Base-by-base conservation (phyloP, 2,888 invertebrate species). In the Tachina fera region DNA sequence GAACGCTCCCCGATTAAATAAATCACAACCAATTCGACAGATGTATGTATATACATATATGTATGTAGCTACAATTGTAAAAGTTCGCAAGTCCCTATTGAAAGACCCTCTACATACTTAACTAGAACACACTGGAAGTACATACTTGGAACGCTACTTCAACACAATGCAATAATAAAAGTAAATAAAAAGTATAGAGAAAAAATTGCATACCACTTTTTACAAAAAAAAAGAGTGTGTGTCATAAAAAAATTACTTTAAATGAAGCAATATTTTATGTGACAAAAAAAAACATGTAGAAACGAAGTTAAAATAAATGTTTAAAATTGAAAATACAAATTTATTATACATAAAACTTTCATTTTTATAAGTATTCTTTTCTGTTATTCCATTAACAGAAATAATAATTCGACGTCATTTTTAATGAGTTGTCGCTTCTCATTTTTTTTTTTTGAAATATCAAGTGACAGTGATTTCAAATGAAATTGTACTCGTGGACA, bases 111-210 rank as follows among this genome's bases (percentile, higher is more conserved):
- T 31, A 1, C 47, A 58, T 71, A 56, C 43, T 22, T 49, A 60
- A 31, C 5, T 49, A 13, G 47, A 61, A 49, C 60, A 47, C 16
- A 39, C 39, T 58, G 60, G 16, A 45, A 60, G 60, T 47, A n/a
- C n/a, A n/a, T n/a, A 16, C 47, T 72, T 72, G 9, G 49, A 72
- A 39, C 58, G 11, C 56, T 71, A 31, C 71, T 58, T 3, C 31
- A 47, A 58, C 22, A 58, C 45, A 60, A 72, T 49, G 22, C 45
- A 60, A 49, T 31, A 72, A 60, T 39, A 72, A 31, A 72, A 72
- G 39, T 47, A 47, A 47, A 49, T 72, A 47, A 39, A 60, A 60
- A 13, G 19, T 47, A 31, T 71, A 71, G n/a, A 45, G 14, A 58
- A 31, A 16, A 58, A 31, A 31, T 49, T 31, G 60, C 49, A n/a